Percentiles rank a stretch among this genome's conserved stretches.
These are phyloP conservation scores for Anthonomus grandis DNA, from an alignment of 1,140 invertebrate species.

Conservation along the genomic window DNA sequence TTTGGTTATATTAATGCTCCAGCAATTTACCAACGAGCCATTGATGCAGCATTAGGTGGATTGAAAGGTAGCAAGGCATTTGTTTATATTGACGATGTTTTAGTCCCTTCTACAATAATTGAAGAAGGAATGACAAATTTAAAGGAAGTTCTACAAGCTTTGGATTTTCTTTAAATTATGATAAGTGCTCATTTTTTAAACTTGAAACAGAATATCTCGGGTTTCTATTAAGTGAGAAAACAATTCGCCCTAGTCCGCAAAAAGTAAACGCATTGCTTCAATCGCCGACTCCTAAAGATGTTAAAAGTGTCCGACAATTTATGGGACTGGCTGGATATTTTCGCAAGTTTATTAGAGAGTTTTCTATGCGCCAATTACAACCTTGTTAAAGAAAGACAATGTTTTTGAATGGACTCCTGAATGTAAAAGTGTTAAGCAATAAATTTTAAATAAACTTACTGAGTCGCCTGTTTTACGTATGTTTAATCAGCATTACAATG, in stretches of 20 bases:
- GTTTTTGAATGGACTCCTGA: slow-evolving; percentile 3
- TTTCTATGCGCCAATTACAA: slow-evolving; percentile 17
- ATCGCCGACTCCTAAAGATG: no score
- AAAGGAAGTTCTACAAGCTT: slow-evolving; percentile 26
- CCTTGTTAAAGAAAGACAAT: slow-evolving; percentile 2
- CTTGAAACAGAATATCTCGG: slow-evolving; percentile 34
- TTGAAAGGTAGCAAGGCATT: slow-evolving; percentile 25
- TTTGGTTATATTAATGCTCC: slow-evolving; percentile 37
- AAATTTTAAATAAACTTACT: slow-evolving; percentile 3
- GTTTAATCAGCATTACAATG: no score
- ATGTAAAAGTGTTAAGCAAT: slow-evolving; percentile 5
- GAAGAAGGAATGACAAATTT: slow-evolving; percentile 31
- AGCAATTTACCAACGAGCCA: slow-evolving; percentile 32
- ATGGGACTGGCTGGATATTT: no score
- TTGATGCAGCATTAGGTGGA: slow-evolving; percentile 29
- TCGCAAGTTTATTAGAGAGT: no score
- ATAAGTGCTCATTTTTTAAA: no score
- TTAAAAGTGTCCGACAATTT: no score
- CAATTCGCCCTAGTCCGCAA: slow-evolving; percentile 27
- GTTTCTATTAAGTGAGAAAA: slow-evolving; percentile 27
- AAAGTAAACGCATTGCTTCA: no score
- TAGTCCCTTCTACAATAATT: slow-evolving; percentile 37
- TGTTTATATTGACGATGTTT: slow-evolving; percentile 31
- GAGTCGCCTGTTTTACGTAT: slow-evolving; percentile 6
- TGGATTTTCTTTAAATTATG: slow-evolving; percentile 24